Percentiles rank a stretch among this genome's conserved stretches.
Conservation (phyloP, 2,797 vertebrate species). For the Sebastes oblongus region DNA sequence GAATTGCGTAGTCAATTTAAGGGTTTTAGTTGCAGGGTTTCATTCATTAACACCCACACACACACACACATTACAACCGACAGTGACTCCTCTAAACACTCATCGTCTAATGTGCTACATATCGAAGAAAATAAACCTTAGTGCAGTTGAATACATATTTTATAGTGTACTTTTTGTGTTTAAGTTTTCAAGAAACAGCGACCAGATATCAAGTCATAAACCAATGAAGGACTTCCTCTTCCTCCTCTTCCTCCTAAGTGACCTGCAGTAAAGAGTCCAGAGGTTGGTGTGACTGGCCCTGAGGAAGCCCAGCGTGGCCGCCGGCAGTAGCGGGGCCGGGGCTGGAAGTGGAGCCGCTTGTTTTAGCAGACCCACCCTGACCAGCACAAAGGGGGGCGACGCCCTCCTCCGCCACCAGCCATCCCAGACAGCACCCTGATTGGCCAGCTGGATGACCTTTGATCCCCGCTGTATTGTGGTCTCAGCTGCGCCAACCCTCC, state of each 20-base stretch:
- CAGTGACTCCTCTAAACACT: background rate
- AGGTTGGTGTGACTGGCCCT: background rate
- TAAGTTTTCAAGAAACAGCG: background rate
- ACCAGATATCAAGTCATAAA: background rate
- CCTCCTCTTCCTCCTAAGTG: background rate
- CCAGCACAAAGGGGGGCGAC: conserved; percentile 73
- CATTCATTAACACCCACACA: conserved; percentile 31
- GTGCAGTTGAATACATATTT: background rate
- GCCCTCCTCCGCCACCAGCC: conserved; percentile 62
- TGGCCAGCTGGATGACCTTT: conserved; percentile 80
- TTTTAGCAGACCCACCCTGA: conserved; percentile 77
- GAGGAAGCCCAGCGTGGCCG: conserved; percentile 30
- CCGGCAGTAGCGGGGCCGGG: conserved; percentile 30
- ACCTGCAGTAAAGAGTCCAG: background rate
- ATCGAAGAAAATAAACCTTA: background rate
- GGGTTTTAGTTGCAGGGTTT: conserved; percentile 14
- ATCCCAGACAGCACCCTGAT: conserved; percentile 62
- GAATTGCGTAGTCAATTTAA: conserved; percentile 29
- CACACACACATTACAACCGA: background rate
- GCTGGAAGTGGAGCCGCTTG: conserved; percentile 70
- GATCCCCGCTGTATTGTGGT: conserved; percentile 74
- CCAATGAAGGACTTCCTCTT: background rate
- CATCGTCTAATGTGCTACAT: background rate
- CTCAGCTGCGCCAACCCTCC: conserved; percentile 71
- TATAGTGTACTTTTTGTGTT: background rate